A percentile compares a stretch with the other conserved stretches of the same genome.
Conservation (phyloP, 2,113 vertebrate species). For the Cebus imitator region DNA sequence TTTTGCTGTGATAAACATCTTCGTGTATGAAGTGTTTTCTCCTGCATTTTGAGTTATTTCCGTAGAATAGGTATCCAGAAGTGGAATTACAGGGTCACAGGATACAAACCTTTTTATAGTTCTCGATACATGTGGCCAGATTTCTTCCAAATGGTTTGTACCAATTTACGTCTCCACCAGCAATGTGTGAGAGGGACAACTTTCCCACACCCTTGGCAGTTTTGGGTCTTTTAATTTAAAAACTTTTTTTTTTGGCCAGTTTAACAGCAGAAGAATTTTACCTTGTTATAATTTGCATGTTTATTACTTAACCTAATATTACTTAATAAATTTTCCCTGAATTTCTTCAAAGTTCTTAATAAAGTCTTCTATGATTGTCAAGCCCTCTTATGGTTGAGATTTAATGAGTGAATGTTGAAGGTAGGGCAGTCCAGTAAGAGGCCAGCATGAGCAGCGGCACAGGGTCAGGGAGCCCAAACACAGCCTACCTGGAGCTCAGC, state of each 20-base stretch:
- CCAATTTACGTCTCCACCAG: constrained; percentile 67
- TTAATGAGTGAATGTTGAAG: background rate
- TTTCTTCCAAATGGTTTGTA: constrained; percentile 51
- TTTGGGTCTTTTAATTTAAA: constrained; percentile 65
- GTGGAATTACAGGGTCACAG: constrained; percentile 65
- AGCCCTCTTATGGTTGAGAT: constrained; percentile 20
- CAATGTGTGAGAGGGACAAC: background rate
- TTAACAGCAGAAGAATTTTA: constrained; percentile 61
- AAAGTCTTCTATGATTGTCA: constrained; percentile 11
- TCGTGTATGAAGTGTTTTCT: background rate
- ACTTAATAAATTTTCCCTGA: constrained; percentile 12
- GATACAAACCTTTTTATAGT: constrained; percentile 66
- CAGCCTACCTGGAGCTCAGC: too few relatives aligned
- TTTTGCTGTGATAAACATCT: constrained; percentile 43
- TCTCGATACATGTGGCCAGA: constrained; percentile 57
- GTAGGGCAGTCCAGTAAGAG: background rate
- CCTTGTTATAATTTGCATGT: constrained; percentile 69
- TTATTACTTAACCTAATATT: constrained; percentile 65
- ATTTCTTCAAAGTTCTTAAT: constrained; percentile 53
- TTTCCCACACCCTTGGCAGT: constrained; percentile 54
- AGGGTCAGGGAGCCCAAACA: background rate
- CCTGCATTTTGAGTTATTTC: constrained; percentile 47
- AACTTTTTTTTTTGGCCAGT: constrained; percentile 7
- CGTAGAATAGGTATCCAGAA: constrained; percentile 47
- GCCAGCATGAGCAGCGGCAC: background rate